A percentile compares a stretch with the other conserved stretches of the same genome.
These are phyloP conservation scores for Melikaiella ostensackeni DNA, from an alignment of 2,888 invertebrate genomes.

Conservation along the genomic window DNA sequence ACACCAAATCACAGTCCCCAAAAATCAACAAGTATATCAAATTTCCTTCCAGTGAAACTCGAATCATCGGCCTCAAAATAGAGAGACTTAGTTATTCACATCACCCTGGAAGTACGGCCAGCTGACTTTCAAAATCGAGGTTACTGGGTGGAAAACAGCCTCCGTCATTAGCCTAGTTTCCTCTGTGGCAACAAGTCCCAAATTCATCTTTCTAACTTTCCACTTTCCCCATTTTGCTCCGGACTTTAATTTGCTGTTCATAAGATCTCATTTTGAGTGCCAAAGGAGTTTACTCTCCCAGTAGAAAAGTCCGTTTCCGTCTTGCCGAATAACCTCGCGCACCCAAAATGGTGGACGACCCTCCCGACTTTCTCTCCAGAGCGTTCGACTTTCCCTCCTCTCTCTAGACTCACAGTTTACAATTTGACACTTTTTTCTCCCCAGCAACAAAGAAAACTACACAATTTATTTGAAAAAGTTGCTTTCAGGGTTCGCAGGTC, in stretches of 20 bases:
- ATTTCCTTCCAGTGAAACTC: neutral
- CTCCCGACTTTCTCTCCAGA: constrained; percentile 61
- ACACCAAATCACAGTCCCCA: neutral
- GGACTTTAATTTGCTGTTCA: neutral
- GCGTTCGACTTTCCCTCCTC: constrained; percentile 1
- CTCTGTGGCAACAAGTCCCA: constrained; percentile 10
- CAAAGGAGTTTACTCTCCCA: neutral
- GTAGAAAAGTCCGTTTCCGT: constrained; percentile 43
- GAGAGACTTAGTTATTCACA: constrained; percentile 40
- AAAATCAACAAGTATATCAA: neutral
- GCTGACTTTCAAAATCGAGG: constrained; percentile 62
- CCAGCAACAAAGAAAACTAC: neutral
- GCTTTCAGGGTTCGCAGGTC: neutral
- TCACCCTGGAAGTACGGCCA: constrained; percentile 54
- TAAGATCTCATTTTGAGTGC: constrained; percentile 15
- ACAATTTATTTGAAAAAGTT: neutral
- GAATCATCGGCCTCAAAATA: neutral
- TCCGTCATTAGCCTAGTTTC: constrained; percentile 47
- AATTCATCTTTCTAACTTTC: constrained; percentile 23
- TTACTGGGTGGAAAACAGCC: constrained; percentile 57
- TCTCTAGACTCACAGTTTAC: neutral
- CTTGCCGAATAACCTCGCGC: constrained; percentile 70
- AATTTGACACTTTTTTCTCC: neutral
- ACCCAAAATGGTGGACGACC: constrained; percentile 75
- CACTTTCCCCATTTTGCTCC: neutral